phyloP scores from a whole-genome alignment of 2,797 vertebrate species.

The Gallinago solitaria region DNA sequence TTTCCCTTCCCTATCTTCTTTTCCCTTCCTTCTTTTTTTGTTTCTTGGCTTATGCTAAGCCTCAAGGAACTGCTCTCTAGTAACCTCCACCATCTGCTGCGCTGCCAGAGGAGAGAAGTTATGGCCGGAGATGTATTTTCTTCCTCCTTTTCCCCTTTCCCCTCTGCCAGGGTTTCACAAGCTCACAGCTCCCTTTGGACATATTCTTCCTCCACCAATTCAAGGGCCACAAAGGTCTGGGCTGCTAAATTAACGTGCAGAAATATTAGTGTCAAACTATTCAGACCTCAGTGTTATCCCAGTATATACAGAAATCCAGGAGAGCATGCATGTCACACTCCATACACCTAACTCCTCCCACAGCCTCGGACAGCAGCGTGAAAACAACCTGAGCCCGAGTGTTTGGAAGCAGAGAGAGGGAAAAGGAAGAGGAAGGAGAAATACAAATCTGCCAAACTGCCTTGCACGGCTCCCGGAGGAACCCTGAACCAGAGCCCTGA shows the following conservation, averaged over 20 bases:
- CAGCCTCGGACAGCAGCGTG: accelerated
- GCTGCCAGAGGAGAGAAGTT: neutral
- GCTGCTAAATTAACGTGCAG: neutral
- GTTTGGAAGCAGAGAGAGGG: neutral
- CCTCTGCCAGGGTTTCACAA: neutral
- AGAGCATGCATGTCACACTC: neutral
- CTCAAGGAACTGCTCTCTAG: conserved; percentile 46
- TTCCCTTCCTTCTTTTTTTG: neutral
- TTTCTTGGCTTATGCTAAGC: conserved; percentile 53
- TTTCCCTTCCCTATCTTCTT: neutral
- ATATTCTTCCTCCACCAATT: neutral
- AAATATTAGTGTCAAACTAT: neutral
- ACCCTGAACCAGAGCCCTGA: neutral
- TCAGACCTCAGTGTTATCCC: neutral
- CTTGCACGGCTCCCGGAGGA: neutral
- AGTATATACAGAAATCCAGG: neutral
- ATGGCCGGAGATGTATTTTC: neutral
- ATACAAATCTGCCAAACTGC: neutral
- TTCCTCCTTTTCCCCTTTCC: neutral
- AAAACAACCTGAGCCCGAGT: neutral
- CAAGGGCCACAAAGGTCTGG: neutral
- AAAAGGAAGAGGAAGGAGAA: neutral
- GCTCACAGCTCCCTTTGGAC: neutral
- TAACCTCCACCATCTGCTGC: conserved; percentile 47
- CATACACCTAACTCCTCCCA: neutral